phyloP scores from a whole-genome alignment of 1,140 invertebrate genomes.

The Harlomillsia oculata region DNA sequence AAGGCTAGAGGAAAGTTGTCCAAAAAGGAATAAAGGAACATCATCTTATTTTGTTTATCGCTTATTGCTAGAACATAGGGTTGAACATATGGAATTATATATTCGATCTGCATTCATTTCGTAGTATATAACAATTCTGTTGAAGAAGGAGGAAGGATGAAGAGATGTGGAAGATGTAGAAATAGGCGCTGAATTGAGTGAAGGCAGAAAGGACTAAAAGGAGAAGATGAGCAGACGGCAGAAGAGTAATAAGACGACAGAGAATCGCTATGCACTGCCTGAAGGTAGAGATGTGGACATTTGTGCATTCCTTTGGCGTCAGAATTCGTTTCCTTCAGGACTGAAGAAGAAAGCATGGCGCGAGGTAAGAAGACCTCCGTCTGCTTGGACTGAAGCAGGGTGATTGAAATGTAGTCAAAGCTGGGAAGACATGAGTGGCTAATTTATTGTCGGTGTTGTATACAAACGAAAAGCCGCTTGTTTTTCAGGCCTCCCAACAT shows the following conservation, averaged over 20 bases:
- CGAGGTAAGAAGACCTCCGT: not conserved
- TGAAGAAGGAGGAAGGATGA: not conserved
- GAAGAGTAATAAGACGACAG: not conserved
- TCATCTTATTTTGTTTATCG: no score
- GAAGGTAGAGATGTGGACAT: no score
- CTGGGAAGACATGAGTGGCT: conserved; percentile 27
- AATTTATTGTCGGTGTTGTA: conserved; percentile 30
- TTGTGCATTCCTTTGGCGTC: no score
- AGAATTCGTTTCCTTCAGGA: not conserved
- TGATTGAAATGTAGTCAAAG: conserved; percentile 33
- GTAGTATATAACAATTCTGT: not conserved
- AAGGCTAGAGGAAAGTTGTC: no score
- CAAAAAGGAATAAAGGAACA: no score
- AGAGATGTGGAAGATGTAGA: not conserved
- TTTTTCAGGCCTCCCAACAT: conserved; percentile 31
- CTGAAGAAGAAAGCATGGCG: not conserved
- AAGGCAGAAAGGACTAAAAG: not conserved
- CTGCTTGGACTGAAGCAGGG: conserved; percentile 8
- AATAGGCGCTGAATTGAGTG: not conserved
- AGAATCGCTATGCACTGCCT: not conserved
- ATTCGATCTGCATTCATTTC: not conserved
- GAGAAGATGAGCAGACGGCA: not conserved
- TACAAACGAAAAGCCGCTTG: conserved; percentile 32
- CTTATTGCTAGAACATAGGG: not conserved
- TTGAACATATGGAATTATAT: not conserved